A percentile compares a stretch with the other conserved stretches of the same genome.
Conservation (phyloP, 2,113 vertebrate genomes). For the Cynopterus brachyotis region DNA sequence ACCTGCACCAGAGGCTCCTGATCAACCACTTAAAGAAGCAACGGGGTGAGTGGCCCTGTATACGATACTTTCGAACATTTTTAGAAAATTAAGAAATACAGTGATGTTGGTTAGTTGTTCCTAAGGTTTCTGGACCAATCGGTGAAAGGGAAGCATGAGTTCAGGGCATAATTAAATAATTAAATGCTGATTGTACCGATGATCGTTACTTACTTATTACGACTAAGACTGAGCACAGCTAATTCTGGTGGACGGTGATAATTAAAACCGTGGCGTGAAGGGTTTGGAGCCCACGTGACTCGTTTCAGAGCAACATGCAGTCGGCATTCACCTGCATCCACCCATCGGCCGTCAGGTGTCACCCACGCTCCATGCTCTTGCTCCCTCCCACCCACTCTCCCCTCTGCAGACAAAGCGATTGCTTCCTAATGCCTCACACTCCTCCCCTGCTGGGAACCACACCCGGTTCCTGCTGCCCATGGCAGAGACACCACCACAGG, state of each 20-base stretch:
- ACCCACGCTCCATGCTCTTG: background rate
- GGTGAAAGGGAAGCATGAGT: background rate
- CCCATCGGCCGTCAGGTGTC: no score
- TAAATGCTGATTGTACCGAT: background rate
- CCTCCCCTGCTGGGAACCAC: fast-evolving
- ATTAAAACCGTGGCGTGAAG: background rate
- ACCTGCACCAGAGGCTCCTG: background rate
- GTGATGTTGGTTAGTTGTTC: background rate
- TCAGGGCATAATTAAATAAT: background rate
- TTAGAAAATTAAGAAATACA: background rate
- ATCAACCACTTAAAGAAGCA: background rate
- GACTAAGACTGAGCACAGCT: background rate
- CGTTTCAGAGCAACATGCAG: no score
- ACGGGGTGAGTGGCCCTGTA: background rate
- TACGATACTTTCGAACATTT: background rate
- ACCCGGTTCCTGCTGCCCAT: fast-evolving
- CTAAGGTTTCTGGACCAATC: background rate
- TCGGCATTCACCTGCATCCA: background rate
- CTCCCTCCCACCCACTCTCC: background rate
- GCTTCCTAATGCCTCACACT: background rate
- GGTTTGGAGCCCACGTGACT: background rate
- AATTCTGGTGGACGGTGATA: background rate
- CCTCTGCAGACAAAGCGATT: background rate
- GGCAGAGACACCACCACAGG: background rate
- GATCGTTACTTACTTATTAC: background rate